Evolutionary conservation across 92 coral and sea anemone species (phyloP).

Genomic region (Bergia puertoricense): DNA sequence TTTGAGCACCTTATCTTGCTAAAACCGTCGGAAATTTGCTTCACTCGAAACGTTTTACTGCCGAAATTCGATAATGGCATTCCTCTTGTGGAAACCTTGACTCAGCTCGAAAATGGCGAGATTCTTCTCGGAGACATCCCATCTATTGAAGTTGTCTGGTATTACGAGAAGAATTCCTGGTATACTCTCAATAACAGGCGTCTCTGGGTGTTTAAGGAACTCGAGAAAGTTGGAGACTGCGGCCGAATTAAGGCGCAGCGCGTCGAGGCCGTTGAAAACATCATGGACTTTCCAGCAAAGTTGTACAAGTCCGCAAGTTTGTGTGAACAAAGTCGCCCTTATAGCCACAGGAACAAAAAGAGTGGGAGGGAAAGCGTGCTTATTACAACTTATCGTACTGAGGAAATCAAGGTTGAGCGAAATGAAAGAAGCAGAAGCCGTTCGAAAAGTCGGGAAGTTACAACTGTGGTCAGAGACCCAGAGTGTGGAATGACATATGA

Average conservation of each 20-base stretch:
- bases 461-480: conserved; percentile 1
- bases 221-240: conserved; percentile 82
- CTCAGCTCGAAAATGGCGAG: conserved; percentile 82
- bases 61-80: conserved; percentile 89
- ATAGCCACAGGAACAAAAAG: neutral
- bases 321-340: conserved; percentile 54
- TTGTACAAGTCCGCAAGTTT: conserved; percentile 84
- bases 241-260: conserved; percentile 77
- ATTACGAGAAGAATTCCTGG: conserved; percentile 91
- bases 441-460: conserved; percentile 13
- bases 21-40: conserved; percentile 93
- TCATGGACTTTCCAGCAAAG: conserved; percentile 71
- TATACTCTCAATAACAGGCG: conserved; percentile 87
- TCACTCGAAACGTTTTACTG: conserved; percentile 72
- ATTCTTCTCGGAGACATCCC: conserved; percentile 84
- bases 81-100: conserved; percentile 77
- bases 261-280: conserved; percentile 70
- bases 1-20: conserved; percentile 82
- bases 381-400: conserved; percentile 49
- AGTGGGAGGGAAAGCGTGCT: conserved; percentile 49
- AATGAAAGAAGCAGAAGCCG: conserved; percentile 12
- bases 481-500: conserved; percentile 34
- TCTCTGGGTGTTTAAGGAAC: conserved; percentile 93
- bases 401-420: conserved; percentile 30
- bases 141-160: conserved; percentile 85